A percentile compares a stretch with the other conserved stretches of the same genome.
phyloP scores from a whole-genome alignment of 1,140 invertebrate genomes.

The Meloidogyne hapla region DNA sequence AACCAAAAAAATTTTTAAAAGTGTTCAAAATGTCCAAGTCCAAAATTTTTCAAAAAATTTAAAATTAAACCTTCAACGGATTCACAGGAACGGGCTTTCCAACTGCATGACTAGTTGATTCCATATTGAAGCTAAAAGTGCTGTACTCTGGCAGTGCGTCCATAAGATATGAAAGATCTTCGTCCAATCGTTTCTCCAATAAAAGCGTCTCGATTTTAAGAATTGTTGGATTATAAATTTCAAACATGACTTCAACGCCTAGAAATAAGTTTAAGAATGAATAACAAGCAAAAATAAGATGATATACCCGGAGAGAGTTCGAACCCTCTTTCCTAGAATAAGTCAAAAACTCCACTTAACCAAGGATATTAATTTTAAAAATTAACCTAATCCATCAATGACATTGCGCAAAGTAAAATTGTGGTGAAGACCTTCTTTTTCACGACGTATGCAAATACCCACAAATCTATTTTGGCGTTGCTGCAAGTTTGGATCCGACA shows the following conservation, averaged over 20 bases:
- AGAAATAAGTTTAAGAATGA: background rate
- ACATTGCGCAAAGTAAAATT: constrained; percentile 86
- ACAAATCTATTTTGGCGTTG: constrained; percentile 85
- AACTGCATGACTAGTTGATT: constrained; percentile 75
- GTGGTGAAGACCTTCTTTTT: constrained; percentile 77
- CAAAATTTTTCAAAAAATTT: background rate
- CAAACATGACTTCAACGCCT: constrained; percentile 83
- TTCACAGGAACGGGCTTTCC: constrained; percentile 82
- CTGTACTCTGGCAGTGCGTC: constrained; percentile 90
- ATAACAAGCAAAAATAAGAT: constrained; percentile 1
- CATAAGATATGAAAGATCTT: constrained; percentile 82
- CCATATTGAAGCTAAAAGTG: constrained; percentile 89
- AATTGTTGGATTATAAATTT: constrained; percentile 90
- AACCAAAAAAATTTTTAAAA: constrained; percentile 17
- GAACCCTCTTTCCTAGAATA: background rate
- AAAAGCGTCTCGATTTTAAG: constrained; percentile 83
- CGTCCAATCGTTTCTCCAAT: constrained; percentile 88
- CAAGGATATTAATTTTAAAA: background rate
- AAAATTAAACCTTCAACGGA: constrained; percentile 72
- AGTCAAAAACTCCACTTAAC: background rate
- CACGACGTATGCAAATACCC: constrained; percentile 88
- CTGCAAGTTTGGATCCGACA: constrained; percentile 80
- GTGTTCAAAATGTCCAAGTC: constrained; percentile 8
- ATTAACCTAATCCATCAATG: constrained; percentile 78
- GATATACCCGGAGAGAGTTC: background rate